Evolutionary conservation across 1,140 invertebrate genomes (phyloP).

Genomic region (Heliconius hermathena): DNA sequence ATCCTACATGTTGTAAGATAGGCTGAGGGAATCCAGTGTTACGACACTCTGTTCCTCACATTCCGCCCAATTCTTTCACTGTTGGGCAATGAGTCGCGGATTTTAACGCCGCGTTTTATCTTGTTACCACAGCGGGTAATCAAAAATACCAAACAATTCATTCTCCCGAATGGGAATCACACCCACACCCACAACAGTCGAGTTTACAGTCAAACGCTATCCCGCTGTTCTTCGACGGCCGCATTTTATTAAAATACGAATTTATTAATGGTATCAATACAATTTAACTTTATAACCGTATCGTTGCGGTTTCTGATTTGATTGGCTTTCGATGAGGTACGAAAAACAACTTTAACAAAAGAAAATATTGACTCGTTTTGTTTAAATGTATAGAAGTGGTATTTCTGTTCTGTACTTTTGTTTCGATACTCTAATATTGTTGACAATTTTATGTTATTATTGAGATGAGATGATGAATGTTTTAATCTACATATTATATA

Average conservation of each 20-base stretch:
- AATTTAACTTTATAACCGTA: slow-evolving; percentile 23
- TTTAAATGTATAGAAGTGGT: slow-evolving; percentile 1
- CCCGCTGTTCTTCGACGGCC: too few relatives aligned
- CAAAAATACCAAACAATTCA: too few relatives aligned
- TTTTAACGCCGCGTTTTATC: too few relatives aligned
- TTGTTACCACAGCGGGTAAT: too few relatives aligned
- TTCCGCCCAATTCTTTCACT: too few relatives aligned
- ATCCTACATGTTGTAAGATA: too few relatives aligned
- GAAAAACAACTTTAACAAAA: slow-evolving; percentile 8
- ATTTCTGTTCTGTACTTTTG: background rate
- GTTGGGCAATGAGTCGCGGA: too few relatives aligned
- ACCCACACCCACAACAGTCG: too few relatives aligned
- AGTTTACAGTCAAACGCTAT: too few relatives aligned
- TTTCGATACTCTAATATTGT: background rate
- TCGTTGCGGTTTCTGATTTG: slow-evolving; percentile 7
- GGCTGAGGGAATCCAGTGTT: too few relatives aligned
- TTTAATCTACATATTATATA: background rate
- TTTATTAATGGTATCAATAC: slow-evolving; percentile 25
- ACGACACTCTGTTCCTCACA: too few relatives aligned
- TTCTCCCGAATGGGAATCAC: too few relatives aligned
- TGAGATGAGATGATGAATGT: background rate
- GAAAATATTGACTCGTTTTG: slow-evolving; percentile 1
- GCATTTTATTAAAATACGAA: slow-evolving; percentile 31
- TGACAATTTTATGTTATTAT: background rate
- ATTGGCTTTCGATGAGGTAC: slow-evolving; percentile 13